Evolutionary conservation across 2,888 invertebrate species (phyloP).

Genomic region (Drosophila paramelanica): DNA sequence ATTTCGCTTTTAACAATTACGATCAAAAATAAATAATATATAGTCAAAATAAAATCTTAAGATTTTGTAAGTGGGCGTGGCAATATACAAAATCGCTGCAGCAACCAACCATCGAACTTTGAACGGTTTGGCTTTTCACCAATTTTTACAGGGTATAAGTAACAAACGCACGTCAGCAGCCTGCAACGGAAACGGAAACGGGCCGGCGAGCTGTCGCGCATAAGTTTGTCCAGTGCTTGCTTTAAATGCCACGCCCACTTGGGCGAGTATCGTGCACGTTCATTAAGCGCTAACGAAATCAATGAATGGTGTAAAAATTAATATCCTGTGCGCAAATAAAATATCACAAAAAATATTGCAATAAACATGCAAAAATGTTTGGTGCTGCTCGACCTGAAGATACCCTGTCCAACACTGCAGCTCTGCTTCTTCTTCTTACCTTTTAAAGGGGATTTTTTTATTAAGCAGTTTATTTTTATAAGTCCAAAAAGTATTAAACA

Average conservation of each 20-base stretch:
- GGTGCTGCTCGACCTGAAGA: not conserved
- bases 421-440: too few species aligned
- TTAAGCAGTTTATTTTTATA: too few species aligned
- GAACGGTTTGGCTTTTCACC: not conserved
- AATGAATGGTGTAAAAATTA: constrained; percentile 84
- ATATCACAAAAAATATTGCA: constrained; percentile 10
- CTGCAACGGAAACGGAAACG: constrained; percentile 64
- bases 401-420: not conserved
- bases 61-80: too few species aligned
- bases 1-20: too few species aligned
- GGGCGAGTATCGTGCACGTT: constrained; percentile 42
- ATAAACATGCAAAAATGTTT: constrained; percentile 8
- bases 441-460: too few species aligned
- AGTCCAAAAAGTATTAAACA: too few species aligned
- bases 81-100: too few species aligned
- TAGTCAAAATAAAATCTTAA: too few species aligned
- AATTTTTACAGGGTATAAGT: constrained; percentile 16
- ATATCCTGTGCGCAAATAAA: constrained; percentile 78
- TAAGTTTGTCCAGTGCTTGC: constrained; percentile 10
- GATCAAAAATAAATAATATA: too few species aligned
- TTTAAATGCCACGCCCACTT: constrained; percentile 31
- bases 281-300: constrained; percentile 73
- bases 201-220: constrained; percentile 25
- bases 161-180: constrained; percentile 3
- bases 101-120: too few species aligned